Evolutionary conservation across 2,797 vertebrate genomes (phyloP).

Genomic region (Margarornis squamiger): DNA sequence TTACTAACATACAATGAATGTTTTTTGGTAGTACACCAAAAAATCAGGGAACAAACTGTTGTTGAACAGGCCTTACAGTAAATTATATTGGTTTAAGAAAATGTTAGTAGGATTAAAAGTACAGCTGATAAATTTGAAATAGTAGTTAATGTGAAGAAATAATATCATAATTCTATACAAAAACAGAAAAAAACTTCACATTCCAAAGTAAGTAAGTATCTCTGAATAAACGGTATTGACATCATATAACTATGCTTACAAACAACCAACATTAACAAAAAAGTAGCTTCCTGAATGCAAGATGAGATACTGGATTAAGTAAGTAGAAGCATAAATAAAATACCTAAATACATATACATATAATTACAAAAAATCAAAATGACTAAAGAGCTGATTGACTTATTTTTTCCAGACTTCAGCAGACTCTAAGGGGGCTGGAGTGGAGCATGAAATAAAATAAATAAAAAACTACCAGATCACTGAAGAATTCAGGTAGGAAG

Average conservation of each 20-base stretch:
- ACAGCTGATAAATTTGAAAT: not conserved
- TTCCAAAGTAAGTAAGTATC: not conserved
- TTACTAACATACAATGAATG: rapidly evolving
- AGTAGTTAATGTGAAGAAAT: not conserved
- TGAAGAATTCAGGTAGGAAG: not conserved
- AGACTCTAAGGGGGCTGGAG: not conserved
- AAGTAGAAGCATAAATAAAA: not conserved
- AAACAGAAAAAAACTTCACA: not conserved
- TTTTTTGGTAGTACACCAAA: not conserved
- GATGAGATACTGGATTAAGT: not conserved
- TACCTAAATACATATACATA: not conserved
- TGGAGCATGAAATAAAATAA: not conserved
- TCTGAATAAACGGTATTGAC: not conserved
- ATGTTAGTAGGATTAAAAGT: not conserved
- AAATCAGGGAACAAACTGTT: not conserved
- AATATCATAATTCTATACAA: not conserved
- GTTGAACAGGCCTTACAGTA: not conserved
- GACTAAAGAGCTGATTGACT: not conserved
- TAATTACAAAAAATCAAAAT: not conserved
- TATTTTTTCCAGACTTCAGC: not conserved
- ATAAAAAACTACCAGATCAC: not conserved
- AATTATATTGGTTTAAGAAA: not conserved
- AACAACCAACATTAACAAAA: not conserved
- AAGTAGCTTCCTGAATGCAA: not conserved
- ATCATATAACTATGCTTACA: not conserved